A percentile compares a stretch with the other conserved stretches of the same genome.
phyloP scores from a whole-genome alignment of 2,797 vertebrate genomes.

The Ceryle rudis region DNA sequence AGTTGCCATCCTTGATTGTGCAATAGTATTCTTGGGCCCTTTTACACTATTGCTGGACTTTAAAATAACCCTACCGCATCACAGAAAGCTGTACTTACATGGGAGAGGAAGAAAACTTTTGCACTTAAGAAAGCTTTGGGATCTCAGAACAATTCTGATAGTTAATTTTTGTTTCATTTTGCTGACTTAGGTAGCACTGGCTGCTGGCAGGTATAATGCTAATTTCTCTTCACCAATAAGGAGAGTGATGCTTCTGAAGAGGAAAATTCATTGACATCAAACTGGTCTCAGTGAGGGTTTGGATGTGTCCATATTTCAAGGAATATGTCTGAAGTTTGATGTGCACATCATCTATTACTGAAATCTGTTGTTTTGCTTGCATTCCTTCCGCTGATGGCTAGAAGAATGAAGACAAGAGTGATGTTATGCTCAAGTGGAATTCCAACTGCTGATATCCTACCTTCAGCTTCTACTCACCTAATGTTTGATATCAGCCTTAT shows the following conservation, averaged over 20 bases:
- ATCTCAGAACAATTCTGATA: background rate
- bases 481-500: background rate
- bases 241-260: background rate
- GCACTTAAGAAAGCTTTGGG: background rate
- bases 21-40: background rate
- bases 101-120: background rate
- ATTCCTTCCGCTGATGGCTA: background rate
- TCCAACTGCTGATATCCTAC: background rate
- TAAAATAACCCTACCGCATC: background rate
- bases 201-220: background rate
- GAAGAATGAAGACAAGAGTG: background rate
- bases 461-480: background rate
- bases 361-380: background rate
- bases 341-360: background rate
- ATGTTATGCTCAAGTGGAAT: background rate
- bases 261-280: background rate
- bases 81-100: background rate
- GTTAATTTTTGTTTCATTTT: background rate
- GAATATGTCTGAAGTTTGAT: background rate
- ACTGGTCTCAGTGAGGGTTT: background rate
- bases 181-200: background rate
- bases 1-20: background rate
- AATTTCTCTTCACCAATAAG: background rate
- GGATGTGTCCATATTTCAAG: background rate
- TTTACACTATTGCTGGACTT: background rate